Conservation (phyloP, 92 coral and sea anemone genomes). For the Siderastrea radians region DNA sequence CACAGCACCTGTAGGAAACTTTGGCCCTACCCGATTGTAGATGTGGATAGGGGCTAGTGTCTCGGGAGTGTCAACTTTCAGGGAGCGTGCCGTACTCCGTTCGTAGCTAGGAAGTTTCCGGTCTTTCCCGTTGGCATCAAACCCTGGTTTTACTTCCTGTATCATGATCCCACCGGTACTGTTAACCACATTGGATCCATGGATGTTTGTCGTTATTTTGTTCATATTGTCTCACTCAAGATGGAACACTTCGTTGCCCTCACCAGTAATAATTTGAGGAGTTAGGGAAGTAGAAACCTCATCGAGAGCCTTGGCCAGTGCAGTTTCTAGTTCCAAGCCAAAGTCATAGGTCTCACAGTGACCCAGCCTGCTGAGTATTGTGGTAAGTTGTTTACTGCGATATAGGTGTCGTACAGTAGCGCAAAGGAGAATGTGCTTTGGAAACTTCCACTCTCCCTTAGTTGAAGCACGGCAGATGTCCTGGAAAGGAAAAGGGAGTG, state of each 20-base stretch:
- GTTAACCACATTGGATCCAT: conserved; percentile 61
- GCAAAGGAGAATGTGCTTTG: conserved; percentile 61
- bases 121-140: conserved; percentile 24
- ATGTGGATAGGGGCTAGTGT: too few relatives aligned
- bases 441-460: conserved; percentile 47
- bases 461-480: conserved; percentile 50
- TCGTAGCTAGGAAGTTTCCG: conserved; percentile 30
- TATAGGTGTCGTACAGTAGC: conserved; percentile 46
- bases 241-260: conserved; percentile 50
- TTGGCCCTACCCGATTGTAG: too few relatives aligned
- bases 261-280: conserved; percentile 37
- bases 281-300: conserved; percentile 50
- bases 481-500: neutral
- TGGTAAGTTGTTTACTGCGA: conserved; percentile 58
- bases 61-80: too few relatives aligned
- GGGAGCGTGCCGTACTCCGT: neutral
- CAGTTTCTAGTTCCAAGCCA: conserved; percentile 7
- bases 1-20: too few relatives aligned
- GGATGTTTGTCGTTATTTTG: conserved; percentile 49
- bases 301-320: conserved; percentile 56
- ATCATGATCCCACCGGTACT: conserved; percentile 58
- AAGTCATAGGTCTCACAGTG: conserved; percentile 65
- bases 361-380: conserved; percentile 49
- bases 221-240: conserved; percentile 62
- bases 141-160: conserved; percentile 51